phyloP scores from a whole-genome alignment of 1,140 invertebrate genomes.

The Drosophila tani region DNA sequence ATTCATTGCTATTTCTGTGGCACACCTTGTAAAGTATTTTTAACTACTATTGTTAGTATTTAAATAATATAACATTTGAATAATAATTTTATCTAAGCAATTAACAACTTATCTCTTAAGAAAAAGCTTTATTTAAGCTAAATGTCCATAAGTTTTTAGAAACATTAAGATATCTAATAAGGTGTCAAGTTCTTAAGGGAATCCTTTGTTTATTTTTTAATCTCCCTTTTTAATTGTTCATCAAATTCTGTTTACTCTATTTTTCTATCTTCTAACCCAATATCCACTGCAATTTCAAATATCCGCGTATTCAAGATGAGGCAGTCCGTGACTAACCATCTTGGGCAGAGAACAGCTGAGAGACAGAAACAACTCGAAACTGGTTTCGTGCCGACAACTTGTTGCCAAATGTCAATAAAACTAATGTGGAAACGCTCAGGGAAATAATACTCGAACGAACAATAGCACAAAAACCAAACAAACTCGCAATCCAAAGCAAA shows the following conservation, averaged over 20 bases:
- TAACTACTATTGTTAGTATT: too few relatives aligned
- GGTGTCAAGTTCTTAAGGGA: not conserved
- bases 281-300: constrained; percentile 24
- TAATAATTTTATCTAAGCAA: too few relatives aligned
- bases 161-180: too few relatives aligned
- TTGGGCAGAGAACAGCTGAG: constrained; percentile 68
- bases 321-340: constrained; percentile 69
- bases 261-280: constrained; percentile 5
- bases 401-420: constrained; percentile 81
- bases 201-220: too few relatives aligned
- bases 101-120: too few relatives aligned
- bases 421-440: constrained; percentile 66
- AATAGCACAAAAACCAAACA: constrained; percentile 23
- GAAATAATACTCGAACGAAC: constrained; percentile 38
- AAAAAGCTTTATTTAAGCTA: too few relatives aligned
- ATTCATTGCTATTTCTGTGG: too few relatives aligned
- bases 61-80: too few relatives aligned
- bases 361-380: constrained; percentile 60
- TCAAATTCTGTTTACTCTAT: not conserved
- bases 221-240: too few relatives aligned
- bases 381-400: constrained; percentile 64
- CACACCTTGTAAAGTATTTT: too few relatives aligned
- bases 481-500: constrained; percentile 13
- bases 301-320: constrained; percentile 65
- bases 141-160: too few relatives aligned